Base-by-base conservation (phyloP, 2,113 vertebrate genomes). In the Tympanuchus pallidicinctus region DNA sequence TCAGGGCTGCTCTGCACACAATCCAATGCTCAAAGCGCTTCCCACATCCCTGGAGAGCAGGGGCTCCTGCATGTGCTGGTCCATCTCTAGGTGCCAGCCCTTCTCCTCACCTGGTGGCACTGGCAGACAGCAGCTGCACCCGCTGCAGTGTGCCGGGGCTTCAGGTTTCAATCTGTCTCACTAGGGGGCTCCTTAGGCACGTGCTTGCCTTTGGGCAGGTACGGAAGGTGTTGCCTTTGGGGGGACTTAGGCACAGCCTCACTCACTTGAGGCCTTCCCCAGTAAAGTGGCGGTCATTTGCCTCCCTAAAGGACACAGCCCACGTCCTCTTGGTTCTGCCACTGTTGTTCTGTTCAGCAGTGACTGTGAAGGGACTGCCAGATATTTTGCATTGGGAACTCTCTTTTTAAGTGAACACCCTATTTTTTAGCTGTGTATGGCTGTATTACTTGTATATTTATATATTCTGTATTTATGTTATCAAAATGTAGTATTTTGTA, bases 401-500 rank as follows among this genome's bases (percentile, higher is more conserved):
- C 40, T 84, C 50, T 56, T 90, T 96, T 91, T 91, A 96, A 59
- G 70, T 77, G 83, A 96, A 91, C 82, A 77, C 81, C 94, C 77
- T 82, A 73, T 93, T 95, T 74, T 96, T 96, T 93, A 96, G 92
- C 96, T 96, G 87, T 96, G 87, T 97, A 92, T 96, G 96, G 97
- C 96, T 97, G 96, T 97, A 96, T 94, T 94, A 91, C 91, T 94
- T 97, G 97, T 97, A 97, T 95, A 97, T 97, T 97, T 97, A 97
- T 97, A 97, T 97, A 96, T 97, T 96, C 97, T 97, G 96, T 97
- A 97, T 97, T 97, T 97, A 97, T 97, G 97, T 97, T 97, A 97
- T 95, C 87, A 10, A 96, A 97, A 95, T 95, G 97, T 97, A 97
- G 97, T 97, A 96, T 97, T 97, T 97, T 97, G 97, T 97, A 97